Base-by-base conservation (phyloP, 2,888 invertebrate genomes). In the Loripinus fragilis region DNA sequence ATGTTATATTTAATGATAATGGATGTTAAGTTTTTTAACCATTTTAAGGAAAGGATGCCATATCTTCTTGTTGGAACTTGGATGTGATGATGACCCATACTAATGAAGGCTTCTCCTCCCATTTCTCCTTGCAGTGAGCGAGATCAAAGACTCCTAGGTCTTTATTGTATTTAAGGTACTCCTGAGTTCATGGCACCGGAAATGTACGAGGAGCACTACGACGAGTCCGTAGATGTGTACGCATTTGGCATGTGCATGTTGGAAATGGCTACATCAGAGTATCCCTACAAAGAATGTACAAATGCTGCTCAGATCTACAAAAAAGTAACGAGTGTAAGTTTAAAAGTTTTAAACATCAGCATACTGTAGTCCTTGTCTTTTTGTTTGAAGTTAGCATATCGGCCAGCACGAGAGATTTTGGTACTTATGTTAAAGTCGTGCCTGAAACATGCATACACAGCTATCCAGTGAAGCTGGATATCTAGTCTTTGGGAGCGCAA, bases 201-300 rank as follows among this genome's bases (percentile, higher is more conserved):
- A 95, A 95, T 99, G 98, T 99, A 99, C 94, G 99, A 99, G 93
- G 99, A 99, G 94, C 98, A 99, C 94, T 99, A 99, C 94, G 99
- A 99, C 94, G 99, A 99, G 94, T 97, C 97, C 15, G 99, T 99
- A 23, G 99, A 99, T 94, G 98, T 99, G 77, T 99, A 99, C 94
- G 99, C 99, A 17, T 99, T 99, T 94, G 99, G 99, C 52, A 99
- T 99, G 99, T 99, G 99, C 94, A 98, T 99, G 98, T 95, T 99
- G 91, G 99, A 99, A 95, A 99, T 99, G 99, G 99, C 99, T 50
- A 99, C 99, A 69, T 98, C 98, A 55, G 99, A 99, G 94, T 99
- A 99, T 95, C 99, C 99, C 0, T 99, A 99, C 94, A 97, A 97
- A 84, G 99, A 99, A 94, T 99, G 99, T 94, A 97, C 97, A 83